These are phyloP conservation scores for Liasis olivaceus DNA, from an alignment of 2,797 vertebrate species.

Conservation along the genomic window DNA sequence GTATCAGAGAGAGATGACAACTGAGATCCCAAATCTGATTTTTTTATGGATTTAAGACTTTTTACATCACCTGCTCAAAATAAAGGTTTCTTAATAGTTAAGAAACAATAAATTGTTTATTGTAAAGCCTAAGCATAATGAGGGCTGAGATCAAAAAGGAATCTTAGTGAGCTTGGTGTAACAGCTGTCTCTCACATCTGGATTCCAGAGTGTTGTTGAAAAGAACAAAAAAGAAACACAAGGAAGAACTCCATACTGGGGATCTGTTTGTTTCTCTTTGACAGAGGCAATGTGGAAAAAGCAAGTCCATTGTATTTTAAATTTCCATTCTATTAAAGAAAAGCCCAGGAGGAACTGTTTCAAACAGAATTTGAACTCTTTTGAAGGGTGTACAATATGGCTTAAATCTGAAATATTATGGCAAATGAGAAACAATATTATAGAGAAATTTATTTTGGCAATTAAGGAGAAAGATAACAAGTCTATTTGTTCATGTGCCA, in stretches of 20 bases:
- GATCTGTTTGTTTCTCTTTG: background rate
- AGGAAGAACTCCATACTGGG: background rate
- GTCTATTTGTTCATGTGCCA: background rate
- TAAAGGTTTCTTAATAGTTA: background rate
- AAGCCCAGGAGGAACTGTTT: background rate
- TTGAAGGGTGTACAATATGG: background rate
- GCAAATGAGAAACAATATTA: slow-evolving; percentile 4
- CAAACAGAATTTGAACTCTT: background rate
- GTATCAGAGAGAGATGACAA: background rate
- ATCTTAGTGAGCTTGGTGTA: background rate
- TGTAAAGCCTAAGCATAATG: background rate
- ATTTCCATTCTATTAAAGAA: background rate
- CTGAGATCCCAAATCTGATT: background rate
- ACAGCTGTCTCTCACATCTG: background rate
- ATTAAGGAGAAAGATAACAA: background rate
- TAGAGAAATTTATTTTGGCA: slow-evolving; percentile 27
- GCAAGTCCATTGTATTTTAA: background rate
- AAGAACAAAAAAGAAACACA: background rate
- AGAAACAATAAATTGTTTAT: background rate
- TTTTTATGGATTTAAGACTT: background rate
- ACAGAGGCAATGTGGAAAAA: background rate
- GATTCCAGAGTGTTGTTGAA: background rate
- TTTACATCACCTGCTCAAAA: background rate
- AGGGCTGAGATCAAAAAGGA: background rate
- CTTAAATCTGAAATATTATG: background rate